Evolutionary conservation across 2,113 vertebrate genomes (phyloP), one percentile per base, ranked within the genome.

Genomic region (Okapia johnstoni): DNA sequence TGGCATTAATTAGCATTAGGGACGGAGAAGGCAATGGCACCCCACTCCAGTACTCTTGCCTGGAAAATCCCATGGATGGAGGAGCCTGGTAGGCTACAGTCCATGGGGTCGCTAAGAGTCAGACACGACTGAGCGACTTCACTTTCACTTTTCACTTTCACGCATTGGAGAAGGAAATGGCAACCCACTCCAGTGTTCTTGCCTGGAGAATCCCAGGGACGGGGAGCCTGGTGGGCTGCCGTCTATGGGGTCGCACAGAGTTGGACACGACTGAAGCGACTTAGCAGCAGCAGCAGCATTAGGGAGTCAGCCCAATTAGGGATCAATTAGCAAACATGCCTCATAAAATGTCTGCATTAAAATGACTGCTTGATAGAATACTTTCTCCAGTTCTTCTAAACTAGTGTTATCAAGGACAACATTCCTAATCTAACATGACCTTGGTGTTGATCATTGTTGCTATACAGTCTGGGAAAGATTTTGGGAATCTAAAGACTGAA

Each of bases 341-440:
- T 95, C 55, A 88, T 57, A 57, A 97, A 61, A 94, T 43, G 8
- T 48, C 36, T 90, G n/a, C 21, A 61, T 88, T 97, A 79, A 91
- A 92, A 95, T 86, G 48, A 93, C 15, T 96, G 81, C 19, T 90
- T 66, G 77, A 93, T 46, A 60, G 54, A 87, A 79, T 93, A 46
- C 40, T 93, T 57, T 73, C 33, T 88, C n/a, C 21, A 61, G 26
- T 96, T 90, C 21, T 79, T 90, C 70, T 93, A 95, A 94, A 90
- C 50, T 73, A 88, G 58, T 66, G 25, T 80, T 40, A 88, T 87
- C 33, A 43, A 85, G 76, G 43, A 52, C 70, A 93, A 50, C 0
- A 85, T 61, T 85, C 36, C 70, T 89, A 73, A 79, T 85, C 15
- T 70, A 94, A 85, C 21, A 73, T 43, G 70, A 86, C 58, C 25